These are phyloP conservation scores for Eulacestoma nigropectus DNA, from an alignment of 2,113 vertebrate species.

Conservation along the genomic window DNA sequence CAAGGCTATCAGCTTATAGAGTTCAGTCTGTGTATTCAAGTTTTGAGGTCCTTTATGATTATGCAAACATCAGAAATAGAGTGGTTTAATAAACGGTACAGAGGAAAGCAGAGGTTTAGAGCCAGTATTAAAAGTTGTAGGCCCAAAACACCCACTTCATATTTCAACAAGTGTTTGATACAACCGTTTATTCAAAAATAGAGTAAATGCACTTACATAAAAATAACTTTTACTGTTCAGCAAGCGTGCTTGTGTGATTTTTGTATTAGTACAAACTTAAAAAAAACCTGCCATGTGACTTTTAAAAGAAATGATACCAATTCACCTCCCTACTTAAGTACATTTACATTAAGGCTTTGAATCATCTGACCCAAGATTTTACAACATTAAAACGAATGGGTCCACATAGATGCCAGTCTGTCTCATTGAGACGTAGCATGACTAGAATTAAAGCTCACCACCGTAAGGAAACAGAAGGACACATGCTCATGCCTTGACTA, in stretches of 20 bases:
- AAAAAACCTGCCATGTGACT: conserved; percentile 9
- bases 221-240: conserved; percentile 61
- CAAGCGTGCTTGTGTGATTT: conserved; percentile 67
- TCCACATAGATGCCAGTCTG: neutral
- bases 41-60: conserved; percentile 75
- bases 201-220: conserved; percentile 69
- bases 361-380: conserved; percentile 70
- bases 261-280: conserved; percentile 64
- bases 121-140: conserved; percentile 42
- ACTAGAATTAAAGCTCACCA: conserved; percentile 72
- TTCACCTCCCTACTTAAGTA: conserved; percentile 64
- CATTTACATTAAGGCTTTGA: conserved; percentile 80
- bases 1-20: conserved; percentile 73
- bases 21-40: conserved; percentile 74
- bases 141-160: conserved; percentile 36
- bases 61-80: conserved; percentile 60
- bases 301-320: conserved; percentile 38
- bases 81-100: conserved; percentile 68
- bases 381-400: conserved; percentile 50
- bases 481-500: conserved; percentile 53
- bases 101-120: conserved; percentile 47
- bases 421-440: conserved; percentile 58
- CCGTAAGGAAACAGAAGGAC: conserved; percentile 70
- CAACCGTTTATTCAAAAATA: conserved; percentile 33
- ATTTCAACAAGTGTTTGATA: conserved; percentile 33